These are phyloP conservation scores for Tiaroga cobitis DNA, from an alignment of 2,797 vertebrate species.

Conservation along the genomic window DNA sequence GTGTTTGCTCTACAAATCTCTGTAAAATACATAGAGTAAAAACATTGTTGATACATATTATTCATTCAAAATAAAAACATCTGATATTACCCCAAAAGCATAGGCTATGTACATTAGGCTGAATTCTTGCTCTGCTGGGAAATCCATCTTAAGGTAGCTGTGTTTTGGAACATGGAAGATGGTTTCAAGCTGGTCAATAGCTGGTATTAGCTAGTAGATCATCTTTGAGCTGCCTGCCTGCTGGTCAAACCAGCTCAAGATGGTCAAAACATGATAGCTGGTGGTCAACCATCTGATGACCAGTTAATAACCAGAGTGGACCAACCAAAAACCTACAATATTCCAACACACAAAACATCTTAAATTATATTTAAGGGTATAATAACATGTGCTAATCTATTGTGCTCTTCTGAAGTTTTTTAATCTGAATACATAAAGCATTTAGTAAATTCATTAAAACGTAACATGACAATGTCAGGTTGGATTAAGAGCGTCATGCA, in stretches of 20 bases:
- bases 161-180: neutral
- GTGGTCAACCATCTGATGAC: neutral
- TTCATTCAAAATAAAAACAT: neutral
- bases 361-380: no score
- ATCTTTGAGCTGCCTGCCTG: neutral
- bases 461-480: neutral
- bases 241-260: neutral
- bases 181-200: neutral
- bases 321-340: neutral
- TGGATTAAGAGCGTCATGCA: neutral
- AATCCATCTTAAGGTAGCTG: neutral
- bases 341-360: neutral
- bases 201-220: neutral
- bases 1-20: neutral
- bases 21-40: neutral
- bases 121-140: slow-evolving; percentile 26
- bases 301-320: neutral
- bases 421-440: neutral
- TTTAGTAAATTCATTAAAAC: neutral
- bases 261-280: neutral
- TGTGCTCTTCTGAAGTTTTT: neutral
- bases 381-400: neutral
- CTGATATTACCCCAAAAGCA: neutral
- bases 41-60: slow-evolving; percentile 6
- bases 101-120: neutral